phyloP scores from a whole-genome alignment of 1,140 invertebrate genomes.

The Dendrolimus kikuchii region DNA sequence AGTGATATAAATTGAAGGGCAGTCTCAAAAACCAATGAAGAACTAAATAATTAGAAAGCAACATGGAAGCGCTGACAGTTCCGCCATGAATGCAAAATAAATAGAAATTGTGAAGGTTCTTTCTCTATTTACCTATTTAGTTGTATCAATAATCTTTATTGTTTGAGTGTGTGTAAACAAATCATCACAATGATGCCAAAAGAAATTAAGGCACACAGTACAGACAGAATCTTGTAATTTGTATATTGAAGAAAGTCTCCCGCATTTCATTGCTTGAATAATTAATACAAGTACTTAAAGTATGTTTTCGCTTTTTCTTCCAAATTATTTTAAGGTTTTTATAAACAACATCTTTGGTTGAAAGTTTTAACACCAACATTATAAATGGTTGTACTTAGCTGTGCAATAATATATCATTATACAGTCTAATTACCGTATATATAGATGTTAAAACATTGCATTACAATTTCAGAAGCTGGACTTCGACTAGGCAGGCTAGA shows the following conservation, averaged over 20 bases:
- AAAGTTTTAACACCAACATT: too few relatives aligned
- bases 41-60: slow-evolving; percentile 62
- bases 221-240: too few relatives aligned
- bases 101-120: slow-evolving; percentile 65
- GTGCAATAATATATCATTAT: background rate
- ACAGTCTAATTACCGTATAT: background rate
- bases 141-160: too few relatives aligned
- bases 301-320: too few relatives aligned
- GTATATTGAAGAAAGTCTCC: slow-evolving; percentile 13
- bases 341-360: too few relatives aligned
- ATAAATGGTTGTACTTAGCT: too few relatives aligned
- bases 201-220: too few relatives aligned
- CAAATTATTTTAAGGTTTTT: too few relatives aligned
- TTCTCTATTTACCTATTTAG: slow-evolving; percentile 10
- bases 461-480: slow-evolving; percentile 46
- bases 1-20: background rate
- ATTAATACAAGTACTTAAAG: too few relatives aligned
- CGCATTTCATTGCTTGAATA: slow-evolving; percentile 7
- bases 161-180: too few relatives aligned
- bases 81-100: slow-evolving; percentile 73
- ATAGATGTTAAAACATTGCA: too few relatives aligned
- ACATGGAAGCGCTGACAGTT: slow-evolving; percentile 73
- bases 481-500: slow-evolving; percentile 35
- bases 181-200: too few relatives aligned
- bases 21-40: background rate